Evolutionary conservation across 2,797 vertebrate genomes (phyloP).

Genomic region (Etheostoma perlongum): DNA sequence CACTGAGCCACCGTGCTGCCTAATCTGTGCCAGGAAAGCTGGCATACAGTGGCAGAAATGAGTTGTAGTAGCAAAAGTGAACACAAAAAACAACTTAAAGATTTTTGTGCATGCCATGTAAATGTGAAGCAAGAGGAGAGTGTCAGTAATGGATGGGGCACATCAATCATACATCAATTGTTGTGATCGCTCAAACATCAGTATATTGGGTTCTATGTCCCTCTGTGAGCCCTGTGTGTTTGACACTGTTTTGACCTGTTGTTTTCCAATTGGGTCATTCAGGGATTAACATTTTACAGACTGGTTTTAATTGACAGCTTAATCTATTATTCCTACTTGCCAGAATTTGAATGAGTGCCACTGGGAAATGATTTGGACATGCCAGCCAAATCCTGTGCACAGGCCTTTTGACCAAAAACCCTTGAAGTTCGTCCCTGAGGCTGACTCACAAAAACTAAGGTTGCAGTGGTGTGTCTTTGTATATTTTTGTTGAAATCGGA

Average conservation of each 20-base stretch:
- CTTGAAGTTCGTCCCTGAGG: slow-evolving; percentile 35
- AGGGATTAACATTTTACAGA: slow-evolving; percentile 63
- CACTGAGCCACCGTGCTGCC: too few species aligned
- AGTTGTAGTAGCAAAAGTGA: slow-evolving; percentile 20
- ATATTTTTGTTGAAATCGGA: slow-evolving; percentile 17
- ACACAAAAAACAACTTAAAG: slow-evolving; percentile 3
- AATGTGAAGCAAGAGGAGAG: slow-evolving; percentile 4
- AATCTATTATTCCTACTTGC: slow-evolving; percentile 45
- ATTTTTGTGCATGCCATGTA: slow-evolving; percentile 6
- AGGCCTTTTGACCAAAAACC: slow-evolving; percentile 38
- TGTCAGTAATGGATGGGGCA: slow-evolving; percentile 3
- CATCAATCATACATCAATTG: neutral
- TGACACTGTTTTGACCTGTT: slow-evolving; percentile 58
- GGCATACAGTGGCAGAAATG: slow-evolving; percentile 15
- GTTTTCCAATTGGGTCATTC: slow-evolving; percentile 67
- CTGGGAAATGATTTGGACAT: slow-evolving; percentile 53
- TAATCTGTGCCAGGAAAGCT: slow-evolving; percentile 24
- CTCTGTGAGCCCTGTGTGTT: slow-evolving; percentile 23
- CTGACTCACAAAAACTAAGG: slow-evolving; percentile 31
- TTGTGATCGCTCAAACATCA: slow-evolving; percentile 17
- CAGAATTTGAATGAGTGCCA: slow-evolving; percentile 55
- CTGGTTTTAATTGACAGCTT: slow-evolving; percentile 48
- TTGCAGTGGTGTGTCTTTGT: slow-evolving; percentile 18
- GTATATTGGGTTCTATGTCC: slow-evolving; percentile 17
- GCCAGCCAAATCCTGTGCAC: slow-evolving; percentile 52